Evolutionary conservation across 1,140 invertebrate species (phyloP).

Genomic region (Drosophila kohkoa): DNA sequence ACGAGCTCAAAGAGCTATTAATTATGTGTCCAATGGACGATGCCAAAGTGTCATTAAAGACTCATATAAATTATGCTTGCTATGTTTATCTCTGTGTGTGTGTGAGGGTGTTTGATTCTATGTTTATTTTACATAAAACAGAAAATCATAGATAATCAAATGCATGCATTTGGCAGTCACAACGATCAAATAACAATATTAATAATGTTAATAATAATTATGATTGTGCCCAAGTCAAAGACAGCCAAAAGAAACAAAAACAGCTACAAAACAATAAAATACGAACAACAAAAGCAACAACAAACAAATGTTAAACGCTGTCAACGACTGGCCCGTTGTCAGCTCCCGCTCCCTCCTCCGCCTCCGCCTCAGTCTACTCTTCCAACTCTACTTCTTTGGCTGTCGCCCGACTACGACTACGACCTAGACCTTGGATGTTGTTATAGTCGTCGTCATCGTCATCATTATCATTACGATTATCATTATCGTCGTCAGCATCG

Average conservation of each 20-base stretch:
- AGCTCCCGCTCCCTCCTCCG: not conserved
- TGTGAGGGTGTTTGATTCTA: not conserved
- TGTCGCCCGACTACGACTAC: slow-evolving; percentile 38
- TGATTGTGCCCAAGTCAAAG: slow-evolving; percentile 38
- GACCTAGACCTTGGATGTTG: slow-evolving; percentile 74
- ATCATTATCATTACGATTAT: slow-evolving; percentile 15
- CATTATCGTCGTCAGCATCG: slow-evolving; percentile 13
- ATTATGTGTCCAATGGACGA: slow-evolving; percentile 34
- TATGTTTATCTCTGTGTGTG: not conserved
- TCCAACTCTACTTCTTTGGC: slow-evolving; percentile 6
- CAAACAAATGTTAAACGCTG: slow-evolving; percentile 58
- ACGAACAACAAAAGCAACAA: slow-evolving; percentile 16
- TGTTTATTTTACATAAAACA: slow-evolving; percentile 25
- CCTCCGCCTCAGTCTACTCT: not conserved
- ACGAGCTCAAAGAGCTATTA: slow-evolving; percentile 45
- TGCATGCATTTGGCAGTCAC: slow-evolving; percentile 29
- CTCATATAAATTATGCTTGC: slow-evolving; percentile 48
- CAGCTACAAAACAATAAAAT: slow-evolving; percentile 5
- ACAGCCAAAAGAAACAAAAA: slow-evolving; percentile 28
- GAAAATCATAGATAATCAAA: slow-evolving; percentile 23
- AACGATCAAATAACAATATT: slow-evolving; percentile 39
- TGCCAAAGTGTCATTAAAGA: slow-evolving; percentile 36
- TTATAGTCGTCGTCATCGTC: slow-evolving; percentile 15
- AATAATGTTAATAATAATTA: slow-evolving; percentile 54
- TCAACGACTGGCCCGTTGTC: slow-evolving; percentile 59